Evolutionary conservation across 1,140 invertebrate genomes (phyloP).

Genomic region (Pteromalus puparum): DNA sequence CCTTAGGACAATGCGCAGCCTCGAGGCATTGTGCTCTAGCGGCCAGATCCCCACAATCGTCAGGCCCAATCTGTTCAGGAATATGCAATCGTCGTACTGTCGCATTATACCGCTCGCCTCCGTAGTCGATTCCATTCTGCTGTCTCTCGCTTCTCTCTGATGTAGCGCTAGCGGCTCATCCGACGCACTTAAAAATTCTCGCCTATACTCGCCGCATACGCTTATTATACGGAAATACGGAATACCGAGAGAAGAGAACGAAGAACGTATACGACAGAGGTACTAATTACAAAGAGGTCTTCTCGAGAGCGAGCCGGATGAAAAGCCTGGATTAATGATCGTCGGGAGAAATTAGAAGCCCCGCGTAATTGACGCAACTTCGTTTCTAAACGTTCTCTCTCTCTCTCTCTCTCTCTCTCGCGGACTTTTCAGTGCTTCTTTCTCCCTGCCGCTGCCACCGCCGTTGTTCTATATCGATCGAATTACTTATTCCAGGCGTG

Average conservation of each 20-base stretch:
- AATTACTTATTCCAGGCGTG: not conserved
- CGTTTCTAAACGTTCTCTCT: not conserved
- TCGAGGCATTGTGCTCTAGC: not conserved
- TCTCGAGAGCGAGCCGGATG: not conserved
- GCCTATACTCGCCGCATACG: not conserved
- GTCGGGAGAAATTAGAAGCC: not conserved
- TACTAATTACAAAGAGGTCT: not conserved
- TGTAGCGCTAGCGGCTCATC: too few species aligned
- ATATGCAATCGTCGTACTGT: constrained; percentile 32
- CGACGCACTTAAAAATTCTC: not conserved
- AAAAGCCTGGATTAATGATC: not conserved
- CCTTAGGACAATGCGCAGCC: too few species aligned
- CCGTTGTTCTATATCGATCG: not conserved
- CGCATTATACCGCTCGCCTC: not conserved
- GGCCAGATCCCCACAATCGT: constrained; percentile 35
- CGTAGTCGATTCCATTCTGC: not conserved
- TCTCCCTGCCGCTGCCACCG: not conserved
- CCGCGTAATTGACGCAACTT: constrained; percentile 20
- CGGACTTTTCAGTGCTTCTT: not conserved
- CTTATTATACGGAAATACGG: not conserved
- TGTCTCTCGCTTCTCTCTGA: not conserved
- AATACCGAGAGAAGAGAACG: too few species aligned
- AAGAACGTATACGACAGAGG: not conserved
- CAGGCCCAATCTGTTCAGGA: constrained; percentile 38
- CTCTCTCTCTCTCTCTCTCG: too few species aligned